Evolutionary conservation across 2,113 vertebrate genomes (phyloP), one percentile per base, ranked within the genome.

Genomic region (Lophura nycthemera): DNA sequence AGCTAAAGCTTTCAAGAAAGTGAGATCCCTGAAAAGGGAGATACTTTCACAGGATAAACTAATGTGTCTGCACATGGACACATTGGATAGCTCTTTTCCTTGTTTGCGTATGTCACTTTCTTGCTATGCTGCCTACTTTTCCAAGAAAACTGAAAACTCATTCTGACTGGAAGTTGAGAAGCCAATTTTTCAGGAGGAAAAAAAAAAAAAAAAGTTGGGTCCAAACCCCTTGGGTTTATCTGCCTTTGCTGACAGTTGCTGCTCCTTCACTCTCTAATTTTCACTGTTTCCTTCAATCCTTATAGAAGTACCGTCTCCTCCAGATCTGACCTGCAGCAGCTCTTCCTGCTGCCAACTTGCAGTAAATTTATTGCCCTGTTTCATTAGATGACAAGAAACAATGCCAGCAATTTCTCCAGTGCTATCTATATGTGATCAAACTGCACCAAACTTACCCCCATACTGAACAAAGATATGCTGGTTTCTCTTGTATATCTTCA

Each of bases 351-450:
- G 84, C 90, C 67, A 90, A 72, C 65, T 63, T 72, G 40, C 6
- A 74, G 85, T 70, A 88, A 95, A 97, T 97, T 96, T 97, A 98
- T 93, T 94, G 90, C 73, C 36, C 84, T 74, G 54, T 94, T 95
- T 97, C 95, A 96, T 97, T 97, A 97, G 94, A 97, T 94, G 97
- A 97, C 93, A 72, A 83, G 74, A 92, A 89, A 88, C 59, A 66
- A 92, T 88, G 89, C 42, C 42, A 57, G 20, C 71, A 73, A 60
- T 93, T 93, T 95, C 69, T 78, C 43, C 85, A 64, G 16, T 48
- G 50, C 47, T 85, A 95, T 93, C 81, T 92, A 86, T 96, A 91
- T 86, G 64, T 69, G 69, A 96, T 95, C 70, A 30, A 93, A 89
- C 88, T 57, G 43, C 79, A 93, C 59, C 22, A 11, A 66, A 63